Conservation (phyloP, 92 coral and sea anemone genomes). For the Zoanthus sociatus region DNA sequence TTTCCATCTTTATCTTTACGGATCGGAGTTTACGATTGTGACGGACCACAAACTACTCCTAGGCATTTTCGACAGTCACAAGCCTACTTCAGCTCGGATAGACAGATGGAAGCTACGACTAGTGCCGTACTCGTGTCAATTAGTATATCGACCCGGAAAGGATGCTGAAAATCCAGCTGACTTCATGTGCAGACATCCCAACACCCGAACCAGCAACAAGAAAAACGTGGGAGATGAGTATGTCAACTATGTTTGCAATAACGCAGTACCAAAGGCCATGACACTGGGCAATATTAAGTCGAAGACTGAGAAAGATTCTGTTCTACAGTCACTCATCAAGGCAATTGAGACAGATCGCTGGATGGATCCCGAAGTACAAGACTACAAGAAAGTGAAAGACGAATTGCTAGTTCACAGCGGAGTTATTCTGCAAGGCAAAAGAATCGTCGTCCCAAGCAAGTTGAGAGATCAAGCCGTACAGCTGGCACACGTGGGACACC, state of each 20-base stretch:
- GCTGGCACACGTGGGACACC: slow-evolving; percentile 20
- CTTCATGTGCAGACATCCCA: neutral
- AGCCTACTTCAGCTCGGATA: too few relatives aligned
- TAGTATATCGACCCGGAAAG: neutral
- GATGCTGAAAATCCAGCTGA: slow-evolving; percentile 9
- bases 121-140: too few relatives aligned
- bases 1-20: too few relatives aligned
- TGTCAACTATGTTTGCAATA: slow-evolving; percentile 43
- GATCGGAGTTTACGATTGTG: too few relatives aligned
- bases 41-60: too few relatives aligned
- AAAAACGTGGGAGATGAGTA: slow-evolving; percentile 51
- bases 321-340: slow-evolving; percentile 45
- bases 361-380: slow-evolving; percentile 51
- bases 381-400: slow-evolving; percentile 65
- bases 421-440: slow-evolving; percentile 35
- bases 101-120: too few relatives aligned
- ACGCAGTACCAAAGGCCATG: slow-evolving; percentile 62
- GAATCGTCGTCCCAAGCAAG: slow-evolving; percentile 43
- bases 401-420: slow-evolving; percentile 50
- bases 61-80: too few relatives aligned
- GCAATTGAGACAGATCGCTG: slow-evolving; percentile 59
- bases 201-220: neutral
- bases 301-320: slow-evolving; percentile 54
- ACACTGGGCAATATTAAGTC: slow-evolving; percentile 65
- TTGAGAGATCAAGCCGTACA: slow-evolving; percentile 12